Percentiles rank a stretch among this genome's conserved stretches.
Evolutionary conservation across 2,888 invertebrate genomes (phyloP).

Genomic region (Microctonus brassicae): DNA sequence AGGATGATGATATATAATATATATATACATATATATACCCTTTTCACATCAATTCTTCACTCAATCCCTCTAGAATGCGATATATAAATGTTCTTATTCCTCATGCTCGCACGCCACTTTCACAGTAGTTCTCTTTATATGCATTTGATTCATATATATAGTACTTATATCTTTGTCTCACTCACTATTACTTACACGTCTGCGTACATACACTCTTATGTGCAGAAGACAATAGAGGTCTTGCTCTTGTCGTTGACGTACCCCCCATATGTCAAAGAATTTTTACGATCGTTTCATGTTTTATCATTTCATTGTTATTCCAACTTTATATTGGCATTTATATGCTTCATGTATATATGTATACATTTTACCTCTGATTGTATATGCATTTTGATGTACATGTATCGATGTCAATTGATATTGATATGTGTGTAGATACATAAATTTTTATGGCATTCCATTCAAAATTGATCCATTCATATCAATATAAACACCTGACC

Average conservation of each 20-base stretch:
- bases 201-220: not conserved
- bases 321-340: conserved; percentile 8
- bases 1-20: not conserved
- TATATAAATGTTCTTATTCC: conserved; percentile 30
- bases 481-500: too few relatives aligned
- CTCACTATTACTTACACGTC: not conserved
- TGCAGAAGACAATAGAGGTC: not conserved
- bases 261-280: conserved; percentile 8
- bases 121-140: conserved; percentile 20
- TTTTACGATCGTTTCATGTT: conserved; percentile 18
- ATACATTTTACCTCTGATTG: not conserved
- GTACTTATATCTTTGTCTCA: not conserved
- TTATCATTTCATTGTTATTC: conserved; percentile 23
- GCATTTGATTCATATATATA: not conserved
- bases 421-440: not conserved
- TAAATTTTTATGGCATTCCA: not conserved
- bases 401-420: too few relatives aligned
- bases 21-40: too few relatives aligned
- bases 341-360: not conserved
- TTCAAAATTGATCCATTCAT: not conserved
- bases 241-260: not conserved
- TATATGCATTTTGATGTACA: too few relatives aligned
- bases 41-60: too few relatives aligned
- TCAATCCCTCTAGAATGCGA: not conserved
- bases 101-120: conserved; percentile 23